Evolutionary conservation across 1,140 invertebrate species (phyloP).

Genomic region (Drosophila parabipectinata): DNA sequence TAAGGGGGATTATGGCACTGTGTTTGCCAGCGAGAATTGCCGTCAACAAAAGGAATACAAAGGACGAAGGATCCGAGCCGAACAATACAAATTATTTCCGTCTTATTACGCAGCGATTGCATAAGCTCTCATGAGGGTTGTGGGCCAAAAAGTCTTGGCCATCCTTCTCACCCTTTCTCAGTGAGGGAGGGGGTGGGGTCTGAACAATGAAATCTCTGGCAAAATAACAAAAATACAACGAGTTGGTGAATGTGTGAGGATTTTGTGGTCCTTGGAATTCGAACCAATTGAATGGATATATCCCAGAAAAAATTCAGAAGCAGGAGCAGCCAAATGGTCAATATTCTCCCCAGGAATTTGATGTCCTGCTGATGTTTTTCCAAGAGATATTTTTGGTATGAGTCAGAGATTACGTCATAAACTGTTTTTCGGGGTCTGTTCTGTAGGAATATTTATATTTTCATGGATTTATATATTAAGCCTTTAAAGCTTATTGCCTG

Average conservation of each 20-base stretch:
- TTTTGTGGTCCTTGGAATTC: conserved; percentile 38
- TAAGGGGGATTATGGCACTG: conserved; percentile 22
- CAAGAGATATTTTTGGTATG: conserved; percentile 4
- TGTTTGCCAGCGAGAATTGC: conserved; percentile 12
- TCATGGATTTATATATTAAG: background rate
- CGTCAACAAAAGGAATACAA: conserved; percentile 14
- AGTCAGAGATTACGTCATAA: conserved; percentile 67
- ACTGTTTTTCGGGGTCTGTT: conserved; percentile 37
- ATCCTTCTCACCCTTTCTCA: background rate
- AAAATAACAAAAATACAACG: conserved; percentile 50
- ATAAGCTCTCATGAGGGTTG: conserved; percentile 60
- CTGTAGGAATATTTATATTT: background rate
- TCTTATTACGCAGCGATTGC: conserved; percentile 76
- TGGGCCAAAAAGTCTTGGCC: background rate
- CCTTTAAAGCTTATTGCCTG: too few relatives aligned
- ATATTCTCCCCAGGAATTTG: conserved; percentile 7
- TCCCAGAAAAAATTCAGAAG: background rate
- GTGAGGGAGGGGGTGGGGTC: background rate
- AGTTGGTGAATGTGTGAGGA: conserved; percentile 8
- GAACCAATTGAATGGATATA: conserved; percentile 43
- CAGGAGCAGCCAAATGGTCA: conserved; percentile 50
- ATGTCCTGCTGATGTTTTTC: conserved; percentile 39
- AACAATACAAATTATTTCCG: conserved; percentile 77
- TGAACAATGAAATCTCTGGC: conserved; percentile 28
- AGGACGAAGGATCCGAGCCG: conserved; percentile 14